Base-by-base conservation (phyloP, 2,888 invertebrate species). In the Phanerotoma sp. region DNA sequence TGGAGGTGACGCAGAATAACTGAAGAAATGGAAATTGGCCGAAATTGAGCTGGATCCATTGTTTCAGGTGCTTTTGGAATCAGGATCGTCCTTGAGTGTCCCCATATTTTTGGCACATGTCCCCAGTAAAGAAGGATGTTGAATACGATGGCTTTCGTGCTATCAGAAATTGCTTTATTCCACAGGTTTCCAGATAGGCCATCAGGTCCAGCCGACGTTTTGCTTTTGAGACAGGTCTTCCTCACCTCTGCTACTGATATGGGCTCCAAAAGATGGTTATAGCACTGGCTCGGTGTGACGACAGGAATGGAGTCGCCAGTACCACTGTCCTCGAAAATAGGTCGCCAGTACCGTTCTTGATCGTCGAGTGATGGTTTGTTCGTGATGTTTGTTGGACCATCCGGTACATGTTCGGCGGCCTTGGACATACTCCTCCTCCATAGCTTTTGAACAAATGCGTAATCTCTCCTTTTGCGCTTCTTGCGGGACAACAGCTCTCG, bases 11-110 rank as follows among this genome's bases (percentile, higher is more conserved):
- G 15, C 2, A 53, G n/a, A 0, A 61, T 15, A 2, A 60, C 51
- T 3, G 62, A 61, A 0, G 60, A 52, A 7, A 64, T 55, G 5
- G 60, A 56, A 1, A 61, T 51, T 1, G 60, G 62, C 5, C 62
- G 18, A 30, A 47, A 60, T 6, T 50, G 45, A 1, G 56, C 54
- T 1, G 58, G 59, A 5, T 49, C 48, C 1, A n/a, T 4, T 0
- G 53, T 32, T 0, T 28, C 44, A 0, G 15, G 13, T n/a, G 51
- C 51, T 40, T 64, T 62, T 0, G 62, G 63, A 1, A 61, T 57
- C 0, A 61, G 15, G 22, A 37, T 37, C 15, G 37, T 37, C n/a
- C 32, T 18, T 37, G 20, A 37, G 22, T 37, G 13, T 21, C 11
- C 13, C 15, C 21, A 35, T 5, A 9, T 9, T 4, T 4, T 13